A percentile compares a stretch with the other conserved stretches of the same genome.
Conservation (phyloP, 1,140 invertebrate genomes). For the Metopolophium dirhodum region DNA sequence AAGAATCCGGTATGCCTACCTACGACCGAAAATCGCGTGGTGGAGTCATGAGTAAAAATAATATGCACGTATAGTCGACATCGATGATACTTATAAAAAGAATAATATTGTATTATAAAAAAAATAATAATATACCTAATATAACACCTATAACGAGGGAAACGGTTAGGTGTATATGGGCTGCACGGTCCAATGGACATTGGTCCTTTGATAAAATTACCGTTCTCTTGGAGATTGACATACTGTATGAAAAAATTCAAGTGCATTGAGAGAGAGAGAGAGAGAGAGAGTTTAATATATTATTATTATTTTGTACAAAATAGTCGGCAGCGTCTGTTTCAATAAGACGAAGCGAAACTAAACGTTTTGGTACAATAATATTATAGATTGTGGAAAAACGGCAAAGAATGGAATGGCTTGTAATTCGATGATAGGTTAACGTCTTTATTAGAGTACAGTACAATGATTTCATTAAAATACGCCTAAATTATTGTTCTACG, state of each 20-base stretch:
- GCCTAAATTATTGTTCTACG: too few relatives aligned
- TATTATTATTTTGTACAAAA: background rate
- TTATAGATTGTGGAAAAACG: background rate
- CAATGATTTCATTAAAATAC: too few relatives aligned
- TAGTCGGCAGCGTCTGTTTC: background rate
- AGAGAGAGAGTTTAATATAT: background rate
- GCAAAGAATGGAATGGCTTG: background rate
- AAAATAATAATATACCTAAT: background rate
- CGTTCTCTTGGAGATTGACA: background rate
- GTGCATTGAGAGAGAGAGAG: background rate
- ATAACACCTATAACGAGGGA: background rate
- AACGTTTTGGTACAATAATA: background rate
- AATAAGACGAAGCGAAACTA: background rate
- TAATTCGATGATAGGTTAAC: too few relatives aligned
- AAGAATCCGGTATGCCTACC: background rate
- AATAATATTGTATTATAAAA: background rate
- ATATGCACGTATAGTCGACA: background rate
- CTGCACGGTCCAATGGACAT: background rate
- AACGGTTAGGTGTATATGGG: background rate
- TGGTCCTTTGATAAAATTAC: slow-evolving; percentile 18
- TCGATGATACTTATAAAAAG: background rate
- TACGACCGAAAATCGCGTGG: background rate
- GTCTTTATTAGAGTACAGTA: too few relatives aligned
- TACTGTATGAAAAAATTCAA: background rate
- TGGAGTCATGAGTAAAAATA: background rate